These are phyloP conservation scores for Amblyteles armatorius DNA, from an alignment of 2,888 invertebrate species.

Conservation along the genomic window DNA sequence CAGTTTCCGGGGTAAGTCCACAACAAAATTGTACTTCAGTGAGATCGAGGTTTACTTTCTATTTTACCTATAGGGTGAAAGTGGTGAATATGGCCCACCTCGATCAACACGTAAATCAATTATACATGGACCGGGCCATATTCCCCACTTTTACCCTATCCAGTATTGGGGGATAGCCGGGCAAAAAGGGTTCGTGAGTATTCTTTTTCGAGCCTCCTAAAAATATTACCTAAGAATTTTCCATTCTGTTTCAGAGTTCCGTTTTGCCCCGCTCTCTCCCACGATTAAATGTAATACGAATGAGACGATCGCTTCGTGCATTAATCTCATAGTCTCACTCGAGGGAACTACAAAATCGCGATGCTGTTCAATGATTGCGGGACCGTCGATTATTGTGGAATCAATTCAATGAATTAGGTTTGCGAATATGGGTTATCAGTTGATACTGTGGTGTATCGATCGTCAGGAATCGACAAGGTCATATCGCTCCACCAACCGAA, in stretches of 20 bases:
- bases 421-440: constrained; percentile 60
- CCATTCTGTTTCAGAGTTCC: not conserved
- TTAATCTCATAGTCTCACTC: not conserved
- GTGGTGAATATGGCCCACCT: too few relatives aligned
- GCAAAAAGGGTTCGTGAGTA: too few relatives aligned
- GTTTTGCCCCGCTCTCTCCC: not conserved
- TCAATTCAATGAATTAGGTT: constrained; percentile 38
- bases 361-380: constrained; percentile 1
- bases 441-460: constrained; percentile 65
- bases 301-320: not conserved
- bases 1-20: constrained; percentile 79
- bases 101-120: too few relatives aligned
- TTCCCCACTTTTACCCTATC: not conserved
- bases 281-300: not conserved
- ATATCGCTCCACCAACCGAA: constrained; percentile 20
- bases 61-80: not conserved
- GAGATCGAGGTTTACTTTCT: not conserved
- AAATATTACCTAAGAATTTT: not conserved
- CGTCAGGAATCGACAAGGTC: constrained; percentile 65
- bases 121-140: too few relatives aligned
- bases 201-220: not conserved
- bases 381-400: constrained; percentile 34
- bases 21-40: not conserved
- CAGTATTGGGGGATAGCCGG: not conserved
- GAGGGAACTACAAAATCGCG: not conserved